Conservation (phyloP, 2,888 invertebrate genomes). For the Hedya salicella region DNA sequence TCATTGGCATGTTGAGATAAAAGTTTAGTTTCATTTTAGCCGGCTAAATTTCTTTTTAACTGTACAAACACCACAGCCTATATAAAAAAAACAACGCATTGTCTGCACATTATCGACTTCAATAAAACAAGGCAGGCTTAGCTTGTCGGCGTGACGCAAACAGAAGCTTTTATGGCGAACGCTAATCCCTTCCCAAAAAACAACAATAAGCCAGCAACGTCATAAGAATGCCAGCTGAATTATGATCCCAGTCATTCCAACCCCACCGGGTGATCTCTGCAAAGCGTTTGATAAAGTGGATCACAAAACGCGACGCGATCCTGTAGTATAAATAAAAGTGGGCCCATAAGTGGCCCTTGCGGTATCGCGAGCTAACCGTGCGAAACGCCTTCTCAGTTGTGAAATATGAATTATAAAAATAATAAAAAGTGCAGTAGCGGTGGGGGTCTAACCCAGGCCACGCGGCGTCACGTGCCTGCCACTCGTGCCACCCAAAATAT, state of each 20-base stretch:
- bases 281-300: slow-evolving; percentile 84
- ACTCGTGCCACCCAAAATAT: slow-evolving; percentile 74
- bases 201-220: slow-evolving; percentile 74
- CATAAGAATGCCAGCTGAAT: slow-evolving; percentile 70
- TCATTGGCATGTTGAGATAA: background rate
- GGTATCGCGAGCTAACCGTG: slow-evolving; percentile 83
- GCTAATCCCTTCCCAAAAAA: slow-evolving; percentile 79
- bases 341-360: slow-evolving; percentile 79
- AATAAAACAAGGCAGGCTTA: slow-evolving; percentile 64
- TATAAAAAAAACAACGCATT: slow-evolving; percentile 30
- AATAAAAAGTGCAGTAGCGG: slow-evolving; percentile 78
- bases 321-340: slow-evolving; percentile 79
- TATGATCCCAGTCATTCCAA: slow-evolving; percentile 78
- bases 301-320: slow-evolving; percentile 75
- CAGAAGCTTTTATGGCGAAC: slow-evolving; percentile 70
- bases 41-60: background rate
- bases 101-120: slow-evolving; percentile 48
- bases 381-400: slow-evolving; percentile 84
- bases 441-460: slow-evolving; percentile 78
- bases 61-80: background rate
- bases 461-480: slow-evolving; percentile 77
- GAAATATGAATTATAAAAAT: slow-evolving; percentile 85
- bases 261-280: slow-evolving; percentile 76
- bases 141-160: slow-evolving; percentile 60
- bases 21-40: background rate